Base-by-base conservation (phyloP, 35 echinoderm and acorn worm genomes). In the Holothuria glaberrima region DNA sequence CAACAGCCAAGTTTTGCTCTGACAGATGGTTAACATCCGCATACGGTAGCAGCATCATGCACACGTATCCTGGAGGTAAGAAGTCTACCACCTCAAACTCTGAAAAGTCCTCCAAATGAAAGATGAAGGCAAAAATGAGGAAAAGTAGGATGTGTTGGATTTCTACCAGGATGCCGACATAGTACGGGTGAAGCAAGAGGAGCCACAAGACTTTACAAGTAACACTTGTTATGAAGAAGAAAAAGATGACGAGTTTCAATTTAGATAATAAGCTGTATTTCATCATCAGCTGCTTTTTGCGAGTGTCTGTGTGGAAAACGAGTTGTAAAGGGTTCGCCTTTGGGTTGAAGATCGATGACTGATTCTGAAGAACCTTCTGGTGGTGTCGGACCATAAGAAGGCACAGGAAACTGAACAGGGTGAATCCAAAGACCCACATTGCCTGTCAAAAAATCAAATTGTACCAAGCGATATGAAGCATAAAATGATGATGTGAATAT, bases 201-300 rank as follows among this genome's bases (percentile, higher is more conserved):
- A 83, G 79, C 79, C 79, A 83, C 79, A 83, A 20, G 21, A 83
- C 79, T 61, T 59, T 57, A 48, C 48, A 54, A 3, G 79, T 61
- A 24, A 34, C 29, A 29, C 44, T 29, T n/a, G 41, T 83, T 25
- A 57, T 59, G 30, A 58, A 83, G 56, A 54, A 58, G 41, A 83
- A 83, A 20, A 83, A 83, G 19, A 83, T 20, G 41, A 61, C 79
- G 19, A 83, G 25, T 48, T 83, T 83, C 79, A 83, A 16, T 26
- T 83, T 83, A 1, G 79, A 83, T 21, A 83, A 58, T 6, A 83
- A 32, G 79, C 58, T 83, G 79, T 30, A 83, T 48, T 83, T 83
- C 79, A 83, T 83, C 79, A 83, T 83, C 9, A 83, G 79, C 41
- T 83, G 79, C 79, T 83, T 83, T 29, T 61, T 57, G 41, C 79